Conservation (phyloP, 2,888 invertebrate species). For the Eretmocerus hayati region DNA sequence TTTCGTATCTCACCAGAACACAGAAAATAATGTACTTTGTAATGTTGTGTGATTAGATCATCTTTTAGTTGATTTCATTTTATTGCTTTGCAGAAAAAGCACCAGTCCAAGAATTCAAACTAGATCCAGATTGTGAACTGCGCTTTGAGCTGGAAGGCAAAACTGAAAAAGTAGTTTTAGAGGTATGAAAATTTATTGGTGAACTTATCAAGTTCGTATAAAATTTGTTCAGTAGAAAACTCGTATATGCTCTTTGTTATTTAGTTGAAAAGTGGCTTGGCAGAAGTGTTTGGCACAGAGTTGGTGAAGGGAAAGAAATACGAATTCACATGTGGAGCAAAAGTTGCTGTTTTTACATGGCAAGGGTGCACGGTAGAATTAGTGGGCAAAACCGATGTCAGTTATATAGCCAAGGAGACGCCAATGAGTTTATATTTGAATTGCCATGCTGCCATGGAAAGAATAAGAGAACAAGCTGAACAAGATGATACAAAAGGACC, state of each 20-base stretch:
- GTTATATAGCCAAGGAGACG: slow-evolving; percentile 91
- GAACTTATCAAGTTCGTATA: background rate
- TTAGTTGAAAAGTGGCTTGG: slow-evolving; percentile 80
- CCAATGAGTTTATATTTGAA: slow-evolving; percentile 96
- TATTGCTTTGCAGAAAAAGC: slow-evolving; percentile 42
- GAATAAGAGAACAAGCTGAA: slow-evolving; percentile 77
- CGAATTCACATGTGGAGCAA: slow-evolving; percentile 81
- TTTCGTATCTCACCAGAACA: too few relatives aligned
- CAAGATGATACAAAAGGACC: slow-evolving; percentile 69
- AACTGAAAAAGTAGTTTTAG: slow-evolving; percentile 73
- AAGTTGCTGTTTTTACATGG: slow-evolving; percentile 94
- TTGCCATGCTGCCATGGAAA: slow-evolving; percentile 90
- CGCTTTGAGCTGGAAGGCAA: slow-evolving; percentile 90
- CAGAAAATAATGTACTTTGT: too few relatives aligned
- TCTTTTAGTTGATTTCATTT: too few relatives aligned
- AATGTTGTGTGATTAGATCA: too few relatives aligned
- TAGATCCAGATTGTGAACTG: slow-evolving; percentile 84
- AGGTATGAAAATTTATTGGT: slow-evolving; percentile 49
- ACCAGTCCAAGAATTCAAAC: slow-evolving; percentile 63
- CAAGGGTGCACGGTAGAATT: slow-evolving; percentile 86
- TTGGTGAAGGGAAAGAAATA: slow-evolving; percentile 88
- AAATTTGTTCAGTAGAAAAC: too few relatives aligned
- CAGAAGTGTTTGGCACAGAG: slow-evolving; percentile 96
- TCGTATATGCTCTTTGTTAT: slow-evolving; percentile 23
- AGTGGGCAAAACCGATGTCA: slow-evolving; percentile 83